Evolutionary conservation across 2,113 vertebrate species (phyloP).

Genomic region (Tenebrosternarchus preto): DNA sequence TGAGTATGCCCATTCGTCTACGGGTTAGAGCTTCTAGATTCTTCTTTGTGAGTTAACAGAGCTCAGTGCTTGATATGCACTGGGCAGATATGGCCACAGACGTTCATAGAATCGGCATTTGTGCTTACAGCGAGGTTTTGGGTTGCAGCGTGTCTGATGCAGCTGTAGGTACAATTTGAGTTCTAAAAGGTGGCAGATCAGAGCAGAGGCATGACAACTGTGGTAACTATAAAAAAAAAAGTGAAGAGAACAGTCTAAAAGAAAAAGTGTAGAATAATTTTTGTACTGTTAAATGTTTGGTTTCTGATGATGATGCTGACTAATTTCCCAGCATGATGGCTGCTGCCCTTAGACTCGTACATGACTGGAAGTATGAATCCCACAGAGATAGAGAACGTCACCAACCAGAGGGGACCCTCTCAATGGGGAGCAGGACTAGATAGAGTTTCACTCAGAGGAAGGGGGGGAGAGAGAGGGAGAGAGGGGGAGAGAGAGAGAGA

Average conservation of each 20-base stretch:
- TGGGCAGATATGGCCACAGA: too few relatives aligned
- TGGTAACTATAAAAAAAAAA: background rate
- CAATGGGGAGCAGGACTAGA: background rate
- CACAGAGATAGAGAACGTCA: background rate
- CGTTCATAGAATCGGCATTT: too few relatives aligned
- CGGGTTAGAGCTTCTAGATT: too few relatives aligned
- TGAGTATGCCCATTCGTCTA: background rate
- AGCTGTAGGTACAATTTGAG: too few relatives aligned
- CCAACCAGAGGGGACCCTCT: background rate
- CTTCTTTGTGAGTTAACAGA: too few relatives aligned
- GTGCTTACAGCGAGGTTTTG: too few relatives aligned
- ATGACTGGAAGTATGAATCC: constrained; percentile 23
- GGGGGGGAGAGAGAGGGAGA: background rate
- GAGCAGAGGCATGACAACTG: too few relatives aligned
- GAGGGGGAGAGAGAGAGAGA: background rate
- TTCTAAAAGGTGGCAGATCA: too few relatives aligned
- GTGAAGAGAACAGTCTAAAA: background rate
- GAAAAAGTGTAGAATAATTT: background rate
- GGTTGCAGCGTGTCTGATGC: too few relatives aligned
- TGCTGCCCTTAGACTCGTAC: background rate
- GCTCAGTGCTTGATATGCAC: too few relatives aligned
- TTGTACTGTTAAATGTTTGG: too few relatives aligned
- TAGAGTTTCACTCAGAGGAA: background rate
- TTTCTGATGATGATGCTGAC: constrained; percentile 3
- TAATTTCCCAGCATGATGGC: background rate